phyloP scores from a whole-genome alignment of 1,140 invertebrate genomes.

The Lutraria rhynchaena region DNA sequence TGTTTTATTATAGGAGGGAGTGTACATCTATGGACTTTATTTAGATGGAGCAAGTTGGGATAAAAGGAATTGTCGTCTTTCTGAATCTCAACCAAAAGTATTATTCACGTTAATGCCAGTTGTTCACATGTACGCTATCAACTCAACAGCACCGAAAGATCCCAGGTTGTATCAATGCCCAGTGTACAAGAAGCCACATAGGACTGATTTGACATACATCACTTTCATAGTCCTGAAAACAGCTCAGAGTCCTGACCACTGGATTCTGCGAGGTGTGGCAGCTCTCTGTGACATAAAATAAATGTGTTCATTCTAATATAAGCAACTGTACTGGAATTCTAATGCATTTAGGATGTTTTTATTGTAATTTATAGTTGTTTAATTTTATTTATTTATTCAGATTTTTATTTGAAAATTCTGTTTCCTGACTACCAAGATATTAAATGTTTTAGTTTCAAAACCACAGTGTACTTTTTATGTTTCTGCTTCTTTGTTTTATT shows the following conservation, averaged over 20 bases:
- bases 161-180: constrained; percentile 95
- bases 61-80: constrained; percentile 71
- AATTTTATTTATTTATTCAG: too few species aligned
- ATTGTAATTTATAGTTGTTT: too few species aligned
- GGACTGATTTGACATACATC: constrained; percentile 96
- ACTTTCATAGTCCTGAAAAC: constrained; percentile 93
- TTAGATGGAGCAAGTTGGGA: constrained; percentile 80
- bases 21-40: constrained; percentile 78
- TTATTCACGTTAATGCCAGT: constrained; percentile 78
- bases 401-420: too few species aligned
- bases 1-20: constrained; percentile 71
- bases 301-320: constrained; percentile 59
- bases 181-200: constrained; percentile 95
- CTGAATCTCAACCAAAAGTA: constrained; percentile 78
- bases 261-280: constrained; percentile 96
- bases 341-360: too few species aligned
- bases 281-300: constrained; percentile 97
- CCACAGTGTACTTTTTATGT: too few species aligned
- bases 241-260: constrained; percentile 92
- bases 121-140: constrained; percentile 80
- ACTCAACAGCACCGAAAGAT: constrained; percentile 91
- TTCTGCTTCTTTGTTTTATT: too few species aligned
- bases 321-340: background rate
- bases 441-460: too few species aligned
- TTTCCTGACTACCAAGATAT: too few species aligned